These are phyloP conservation scores for Balaeniceps rex DNA, from an alignment of 2,113 vertebrate genomes.

Conservation along the genomic window DNA sequence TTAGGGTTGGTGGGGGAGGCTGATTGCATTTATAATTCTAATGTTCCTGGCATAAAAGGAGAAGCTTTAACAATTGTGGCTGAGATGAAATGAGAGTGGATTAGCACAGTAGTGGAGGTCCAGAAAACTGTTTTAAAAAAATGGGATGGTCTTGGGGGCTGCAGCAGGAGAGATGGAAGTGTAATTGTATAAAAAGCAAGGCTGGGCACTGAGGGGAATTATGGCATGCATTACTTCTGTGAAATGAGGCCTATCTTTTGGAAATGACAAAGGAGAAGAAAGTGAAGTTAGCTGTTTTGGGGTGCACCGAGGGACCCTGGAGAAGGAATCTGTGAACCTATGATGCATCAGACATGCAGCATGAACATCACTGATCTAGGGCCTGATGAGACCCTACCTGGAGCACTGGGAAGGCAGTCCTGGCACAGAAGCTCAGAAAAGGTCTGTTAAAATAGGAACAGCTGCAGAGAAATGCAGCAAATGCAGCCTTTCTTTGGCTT, in stretches of 20 bases:
- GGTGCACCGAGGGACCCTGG: neutral
- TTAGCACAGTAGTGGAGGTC: neutral
- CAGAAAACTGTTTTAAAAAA: neutral
- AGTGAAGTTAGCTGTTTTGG: neutral
- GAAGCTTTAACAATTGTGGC: neutral
- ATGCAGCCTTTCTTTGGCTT: neutral
- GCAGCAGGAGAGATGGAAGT: neutral
- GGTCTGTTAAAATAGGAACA: neutral
- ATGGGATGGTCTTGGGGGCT: neutral
- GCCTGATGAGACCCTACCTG: neutral
- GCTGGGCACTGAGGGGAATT: neutral
- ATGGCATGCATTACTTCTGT: neutral
- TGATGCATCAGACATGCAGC: neutral
- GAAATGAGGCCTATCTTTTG: neutral
- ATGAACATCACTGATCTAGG: neutral
- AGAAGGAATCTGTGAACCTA: neutral
- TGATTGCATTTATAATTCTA: neutral
- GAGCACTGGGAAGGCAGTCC: neutral
- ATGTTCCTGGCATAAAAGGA: neutral
- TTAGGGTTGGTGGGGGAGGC: neutral
- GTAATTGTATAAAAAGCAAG: neutral
- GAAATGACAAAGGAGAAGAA: neutral
- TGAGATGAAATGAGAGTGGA: neutral
- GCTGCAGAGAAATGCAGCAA: neutral
- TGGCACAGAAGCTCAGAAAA: neutral